phyloP scores from a whole-genome alignment of 1,140 invertebrate species.

The Watersipora subatra region DNA sequence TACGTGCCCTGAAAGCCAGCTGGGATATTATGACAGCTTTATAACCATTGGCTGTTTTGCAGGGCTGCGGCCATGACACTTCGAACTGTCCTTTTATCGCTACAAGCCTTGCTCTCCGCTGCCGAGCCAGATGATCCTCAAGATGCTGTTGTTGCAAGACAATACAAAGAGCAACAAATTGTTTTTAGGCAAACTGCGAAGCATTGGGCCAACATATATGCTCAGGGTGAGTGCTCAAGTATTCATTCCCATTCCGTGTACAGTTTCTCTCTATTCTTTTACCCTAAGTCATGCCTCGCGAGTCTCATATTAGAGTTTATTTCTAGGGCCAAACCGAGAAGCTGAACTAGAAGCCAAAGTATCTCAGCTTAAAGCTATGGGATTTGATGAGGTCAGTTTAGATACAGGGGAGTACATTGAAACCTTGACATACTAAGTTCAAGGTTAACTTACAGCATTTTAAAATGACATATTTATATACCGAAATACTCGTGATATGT shows the following conservation, averaged over 20 bases:
- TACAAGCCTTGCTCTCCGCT: constrained; percentile 76
- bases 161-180: constrained; percentile 75
- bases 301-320: not conserved
- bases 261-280: not conserved
- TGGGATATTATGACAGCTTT: too few relatives aligned
- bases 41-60: too few relatives aligned
- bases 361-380: constrained; percentile 40
- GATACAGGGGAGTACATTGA: too few relatives aligned
- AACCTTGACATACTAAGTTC: too few relatives aligned
- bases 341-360: constrained; percentile 33
- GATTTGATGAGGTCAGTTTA: constrained; percentile 39
- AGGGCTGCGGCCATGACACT: constrained; percentile 97
- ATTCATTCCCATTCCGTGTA: not conserved
- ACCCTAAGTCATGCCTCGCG: not conserved
- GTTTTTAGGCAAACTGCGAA: constrained; percentile 76
- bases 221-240: constrained; percentile 46
- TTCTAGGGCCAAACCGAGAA: constrained; percentile 23
- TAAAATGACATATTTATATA: too few relatives aligned
- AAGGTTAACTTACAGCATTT: too few relatives aligned
- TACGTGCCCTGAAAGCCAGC: too few relatives aligned
- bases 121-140: constrained; percentile 90
- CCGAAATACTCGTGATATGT: too few relatives aligned
- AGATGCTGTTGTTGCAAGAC: constrained; percentile 75
- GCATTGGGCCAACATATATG: constrained; percentile 90
- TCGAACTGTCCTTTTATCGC: constrained; percentile 78